Conservation (phyloP, 2,888 invertebrate species). For the Hydrotaea diabolus region DNA sequence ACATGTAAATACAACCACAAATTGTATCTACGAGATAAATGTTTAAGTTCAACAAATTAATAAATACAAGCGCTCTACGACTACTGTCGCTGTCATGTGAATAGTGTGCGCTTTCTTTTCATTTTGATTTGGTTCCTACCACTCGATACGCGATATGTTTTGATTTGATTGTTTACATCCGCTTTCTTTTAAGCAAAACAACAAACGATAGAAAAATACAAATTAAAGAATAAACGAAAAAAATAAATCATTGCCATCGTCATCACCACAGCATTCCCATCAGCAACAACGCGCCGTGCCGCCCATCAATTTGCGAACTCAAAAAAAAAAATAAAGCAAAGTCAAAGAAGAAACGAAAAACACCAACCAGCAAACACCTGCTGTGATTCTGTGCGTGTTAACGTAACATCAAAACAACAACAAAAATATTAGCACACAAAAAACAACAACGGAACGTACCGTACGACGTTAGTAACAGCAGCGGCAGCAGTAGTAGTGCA, state of each 20-base stretch:
- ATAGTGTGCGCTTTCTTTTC: not conserved
- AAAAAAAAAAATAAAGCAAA: constrained; percentile 1
- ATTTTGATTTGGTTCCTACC: not conserved
- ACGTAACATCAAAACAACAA: constrained; percentile 34
- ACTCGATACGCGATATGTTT: not conserved
- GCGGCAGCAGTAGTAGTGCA: not conserved
- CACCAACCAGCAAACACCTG: constrained; percentile 56
- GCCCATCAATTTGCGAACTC: not conserved
- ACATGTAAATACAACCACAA: constrained; percentile 2
- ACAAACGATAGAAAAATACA: constrained; percentile 35
- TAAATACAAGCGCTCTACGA: too few relatives aligned
- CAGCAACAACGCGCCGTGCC: constrained; percentile 11
- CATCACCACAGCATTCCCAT: constrained; percentile 21
- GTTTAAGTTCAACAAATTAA: not conserved
- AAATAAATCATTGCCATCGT: constrained; percentile 50
- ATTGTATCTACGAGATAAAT: not conserved
- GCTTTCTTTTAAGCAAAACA: constrained; percentile 52
- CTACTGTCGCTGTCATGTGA: not conserved
- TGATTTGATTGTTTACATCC: constrained; percentile 63
- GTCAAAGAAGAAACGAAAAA: constrained; percentile 42
- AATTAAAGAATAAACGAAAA: constrained; percentile 34
- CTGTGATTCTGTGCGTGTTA: constrained; percentile 59
- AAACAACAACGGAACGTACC: constrained; percentile 33
- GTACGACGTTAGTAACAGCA: constrained; percentile 41
- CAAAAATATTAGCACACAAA: constrained; percentile 42